Conservation (phyloP, 2,888 invertebrate genomes). For the Eurytoma adleriae region DNA sequence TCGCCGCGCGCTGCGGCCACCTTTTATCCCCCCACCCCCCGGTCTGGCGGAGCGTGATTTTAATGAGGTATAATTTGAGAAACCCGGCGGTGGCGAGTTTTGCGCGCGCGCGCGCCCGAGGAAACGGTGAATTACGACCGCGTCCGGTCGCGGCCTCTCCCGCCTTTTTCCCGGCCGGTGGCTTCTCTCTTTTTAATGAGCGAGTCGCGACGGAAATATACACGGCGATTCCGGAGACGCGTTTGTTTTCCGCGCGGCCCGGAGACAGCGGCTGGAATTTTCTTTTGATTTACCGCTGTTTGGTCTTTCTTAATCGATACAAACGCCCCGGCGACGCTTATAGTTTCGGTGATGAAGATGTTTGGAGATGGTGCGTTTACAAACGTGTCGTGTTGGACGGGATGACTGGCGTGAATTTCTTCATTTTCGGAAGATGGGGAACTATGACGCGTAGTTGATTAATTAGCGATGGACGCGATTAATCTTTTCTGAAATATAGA, state of each 20-base stretch:
- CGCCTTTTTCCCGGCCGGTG: too few species aligned
- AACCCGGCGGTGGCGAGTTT: slow-evolving; percentile 27
- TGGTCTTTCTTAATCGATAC: background rate
- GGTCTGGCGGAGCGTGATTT: slow-evolving; percentile 33
- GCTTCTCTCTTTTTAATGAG: background rate
- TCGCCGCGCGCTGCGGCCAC: background rate
- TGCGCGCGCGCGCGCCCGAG: slow-evolving; percentile 15
- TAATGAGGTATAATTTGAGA: slow-evolving; percentile 49
- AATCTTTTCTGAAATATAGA: too few species aligned
- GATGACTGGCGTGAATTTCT: too few species aligned
- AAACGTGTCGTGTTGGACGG: background rate
- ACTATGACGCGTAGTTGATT: too few species aligned
- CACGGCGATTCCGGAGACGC: background rate
- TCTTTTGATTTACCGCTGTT: background rate
- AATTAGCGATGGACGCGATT: too few species aligned
- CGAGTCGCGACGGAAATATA: background rate
- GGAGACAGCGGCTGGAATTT: background rate
- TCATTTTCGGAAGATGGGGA: too few species aligned
- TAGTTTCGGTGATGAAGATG: background rate
- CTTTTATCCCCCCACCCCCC: background rate
- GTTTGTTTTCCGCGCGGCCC: background rate
- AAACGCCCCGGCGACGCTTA: background rate
- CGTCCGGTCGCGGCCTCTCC: slow-evolving; percentile 32
- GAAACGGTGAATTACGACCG: slow-evolving; percentile 42
- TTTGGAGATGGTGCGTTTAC: background rate